Conservation (phyloP, 2,113 vertebrate species). For the Gasterosteus nipponicus region DNA sequence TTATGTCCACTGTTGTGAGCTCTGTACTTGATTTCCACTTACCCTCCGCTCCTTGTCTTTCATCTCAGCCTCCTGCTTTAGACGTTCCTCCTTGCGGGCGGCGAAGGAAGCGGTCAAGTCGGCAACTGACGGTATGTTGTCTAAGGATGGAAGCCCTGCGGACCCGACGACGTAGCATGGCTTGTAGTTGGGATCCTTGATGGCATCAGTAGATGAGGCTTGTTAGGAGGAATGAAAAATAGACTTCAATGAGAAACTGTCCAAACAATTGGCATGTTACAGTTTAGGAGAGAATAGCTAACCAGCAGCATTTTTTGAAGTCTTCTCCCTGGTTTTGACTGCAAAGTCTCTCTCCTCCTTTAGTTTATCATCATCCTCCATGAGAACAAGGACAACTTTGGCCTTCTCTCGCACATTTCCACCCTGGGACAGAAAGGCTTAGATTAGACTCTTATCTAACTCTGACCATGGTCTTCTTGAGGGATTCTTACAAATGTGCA, state of each 20-base stretch:
- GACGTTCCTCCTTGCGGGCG: constrained; percentile 81
- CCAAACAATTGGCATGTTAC: not conserved
- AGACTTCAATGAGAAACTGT: not conserved
- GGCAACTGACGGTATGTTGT: constrained; percentile 81
- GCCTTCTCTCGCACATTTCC: constrained; percentile 91
- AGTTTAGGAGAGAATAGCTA: constrained; percentile 18
- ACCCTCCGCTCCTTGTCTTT: constrained; percentile 86
- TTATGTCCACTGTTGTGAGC: not conserved
- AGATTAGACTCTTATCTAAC: not conserved
- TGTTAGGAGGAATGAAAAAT: not conserved
- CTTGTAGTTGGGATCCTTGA: constrained; percentile 74
- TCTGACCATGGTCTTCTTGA: not conserved
- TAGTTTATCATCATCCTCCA: constrained; percentile 89
- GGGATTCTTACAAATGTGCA: not conserved
- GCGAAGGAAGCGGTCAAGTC: constrained; percentile 85
- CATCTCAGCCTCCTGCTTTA: constrained; percentile 85
- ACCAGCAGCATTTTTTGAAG: constrained; percentile 86
- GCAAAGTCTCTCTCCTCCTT: constrained; percentile 89
- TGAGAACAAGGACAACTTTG: constrained; percentile 88
- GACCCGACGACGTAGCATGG: constrained; percentile 68
- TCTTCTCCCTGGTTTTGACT: constrained; percentile 91
- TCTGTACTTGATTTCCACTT: constrained; percentile 12
- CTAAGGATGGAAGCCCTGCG: constrained; percentile 69
- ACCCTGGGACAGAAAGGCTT: constrained; percentile 71
- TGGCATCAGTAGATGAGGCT: constrained; percentile 67